phyloP scores from a whole-genome alignment of 2,113 vertebrate species.

The Chinchilla lanigera region DNA sequence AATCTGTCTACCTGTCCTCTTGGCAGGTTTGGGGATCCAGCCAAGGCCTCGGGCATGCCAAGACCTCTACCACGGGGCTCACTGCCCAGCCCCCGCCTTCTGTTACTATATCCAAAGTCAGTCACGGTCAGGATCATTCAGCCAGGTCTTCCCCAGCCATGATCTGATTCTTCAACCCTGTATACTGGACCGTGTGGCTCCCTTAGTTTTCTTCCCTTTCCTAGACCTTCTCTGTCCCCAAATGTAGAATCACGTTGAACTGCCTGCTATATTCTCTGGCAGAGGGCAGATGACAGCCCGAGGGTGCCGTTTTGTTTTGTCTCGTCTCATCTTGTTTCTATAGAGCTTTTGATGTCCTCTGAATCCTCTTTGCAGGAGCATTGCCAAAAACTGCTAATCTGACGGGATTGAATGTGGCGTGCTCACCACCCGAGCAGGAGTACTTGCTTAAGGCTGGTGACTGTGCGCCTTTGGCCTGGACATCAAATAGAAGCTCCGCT shows the following conservation, averaged over 20 bases:
- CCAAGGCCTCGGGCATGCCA: fast-evolving
- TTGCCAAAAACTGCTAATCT: not conserved
- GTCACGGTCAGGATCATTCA: not conserved
- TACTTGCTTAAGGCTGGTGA: not conserved
- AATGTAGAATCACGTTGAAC: not conserved
- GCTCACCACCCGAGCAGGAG: not conserved
- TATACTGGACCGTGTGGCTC: not conserved
- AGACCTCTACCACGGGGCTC: not conserved
- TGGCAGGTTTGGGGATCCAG: no score
- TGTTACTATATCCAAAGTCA: not conserved
- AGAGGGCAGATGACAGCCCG: not conserved
- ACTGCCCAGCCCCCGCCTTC: not conserved
- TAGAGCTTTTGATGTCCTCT: not conserved
- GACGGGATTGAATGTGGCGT: not conserved
- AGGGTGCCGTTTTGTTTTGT: not conserved
- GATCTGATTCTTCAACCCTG: not conserved
- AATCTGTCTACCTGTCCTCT: not conserved
- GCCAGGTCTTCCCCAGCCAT: not conserved
- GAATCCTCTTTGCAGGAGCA: slow-evolving; percentile 14
- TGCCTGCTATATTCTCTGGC: not conserved
- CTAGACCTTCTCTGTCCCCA: not conserved
- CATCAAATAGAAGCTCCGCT: not conserved
- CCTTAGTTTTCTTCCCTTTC: not conserved
- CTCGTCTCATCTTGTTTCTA: not conserved
- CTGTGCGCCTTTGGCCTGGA: not conserved